Evolutionary conservation across 1,140 invertebrate species (phyloP).

Genomic region (Sitobion miscanthi): DNA sequence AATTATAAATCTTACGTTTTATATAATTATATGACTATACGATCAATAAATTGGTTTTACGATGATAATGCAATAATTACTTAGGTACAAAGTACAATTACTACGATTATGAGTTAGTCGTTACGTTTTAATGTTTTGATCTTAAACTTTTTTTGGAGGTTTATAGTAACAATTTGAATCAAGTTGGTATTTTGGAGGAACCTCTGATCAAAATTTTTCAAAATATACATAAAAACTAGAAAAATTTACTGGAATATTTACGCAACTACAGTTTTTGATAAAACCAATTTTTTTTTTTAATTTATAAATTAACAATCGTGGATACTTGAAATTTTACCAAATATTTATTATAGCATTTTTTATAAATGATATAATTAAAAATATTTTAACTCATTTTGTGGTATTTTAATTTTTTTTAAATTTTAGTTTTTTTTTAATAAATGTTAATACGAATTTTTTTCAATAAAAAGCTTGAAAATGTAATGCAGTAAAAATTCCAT

Average conservation of each 20-base stretch:
- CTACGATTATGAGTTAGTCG: no score
- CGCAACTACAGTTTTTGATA: neutral
- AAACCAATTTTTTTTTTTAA: neutral
- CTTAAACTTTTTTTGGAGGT: neutral
- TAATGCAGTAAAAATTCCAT: no score
- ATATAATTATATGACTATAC: neutral
- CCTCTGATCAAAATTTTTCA: neutral
- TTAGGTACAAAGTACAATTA: no score
- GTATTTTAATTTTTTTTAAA: neutral
- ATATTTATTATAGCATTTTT: neutral
- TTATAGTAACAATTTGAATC: neutral
- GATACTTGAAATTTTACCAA: neutral
- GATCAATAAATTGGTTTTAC: no score
- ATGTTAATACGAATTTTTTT: neutral
- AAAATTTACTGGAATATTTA: neutral
- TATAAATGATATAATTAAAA: no score
- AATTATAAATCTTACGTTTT: neutral
- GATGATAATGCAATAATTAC: no score
- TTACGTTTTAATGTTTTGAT: neutral
- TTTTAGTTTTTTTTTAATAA: neutral
- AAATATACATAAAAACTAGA: neutral
- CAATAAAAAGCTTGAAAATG: no score
- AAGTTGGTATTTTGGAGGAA: neutral
- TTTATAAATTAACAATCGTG: neutral
- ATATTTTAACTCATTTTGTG: no score